phyloP scores from a whole-genome alignment of 1,140 invertebrate genomes.

The Sipha flava region DNA sequence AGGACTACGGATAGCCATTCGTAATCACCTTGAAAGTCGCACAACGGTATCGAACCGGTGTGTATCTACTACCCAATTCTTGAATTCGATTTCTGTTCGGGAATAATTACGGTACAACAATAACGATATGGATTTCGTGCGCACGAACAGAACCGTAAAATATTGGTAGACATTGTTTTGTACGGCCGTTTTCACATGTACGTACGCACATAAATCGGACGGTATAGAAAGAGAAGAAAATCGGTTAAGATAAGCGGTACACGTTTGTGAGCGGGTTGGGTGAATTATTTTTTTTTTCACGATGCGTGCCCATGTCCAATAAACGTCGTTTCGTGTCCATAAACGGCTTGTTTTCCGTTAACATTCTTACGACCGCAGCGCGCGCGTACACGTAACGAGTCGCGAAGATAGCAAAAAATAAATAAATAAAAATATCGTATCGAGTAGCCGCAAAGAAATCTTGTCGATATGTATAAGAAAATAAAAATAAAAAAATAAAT shows the following conservation, averaged over 20 bases:
- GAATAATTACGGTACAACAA: too few species aligned
- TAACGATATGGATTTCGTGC: too few species aligned
- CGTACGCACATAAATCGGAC: background rate
- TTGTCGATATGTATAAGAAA: background rate
- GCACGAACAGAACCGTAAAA: too few species aligned
- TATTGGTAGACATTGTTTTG: background rate
- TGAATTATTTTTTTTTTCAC: background rate
- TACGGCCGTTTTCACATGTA: too few species aligned
- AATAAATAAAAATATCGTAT: background rate
- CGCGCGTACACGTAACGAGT: background rate
- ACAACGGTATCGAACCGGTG: too few species aligned
- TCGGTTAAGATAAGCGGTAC: background rate
- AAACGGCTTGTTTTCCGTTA: constrained; percentile 30
- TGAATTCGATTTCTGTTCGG: too few species aligned
- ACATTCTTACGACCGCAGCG: background rate
- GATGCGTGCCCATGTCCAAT: constrained; percentile 8
- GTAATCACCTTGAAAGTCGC: background rate
- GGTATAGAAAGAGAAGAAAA: background rate
- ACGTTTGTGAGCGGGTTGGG: background rate
- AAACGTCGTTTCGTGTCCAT: constrained; percentile 20
- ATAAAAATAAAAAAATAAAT: background rate
- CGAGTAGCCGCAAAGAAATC: background rate
- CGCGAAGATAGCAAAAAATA: background rate
- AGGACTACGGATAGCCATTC: too few species aligned
- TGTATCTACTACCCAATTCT: too few species aligned